These are phyloP conservation scores for Chrysina gloriosa DNA, from an alignment of 2,888 invertebrate species.

Conservation along the genomic window DNA sequence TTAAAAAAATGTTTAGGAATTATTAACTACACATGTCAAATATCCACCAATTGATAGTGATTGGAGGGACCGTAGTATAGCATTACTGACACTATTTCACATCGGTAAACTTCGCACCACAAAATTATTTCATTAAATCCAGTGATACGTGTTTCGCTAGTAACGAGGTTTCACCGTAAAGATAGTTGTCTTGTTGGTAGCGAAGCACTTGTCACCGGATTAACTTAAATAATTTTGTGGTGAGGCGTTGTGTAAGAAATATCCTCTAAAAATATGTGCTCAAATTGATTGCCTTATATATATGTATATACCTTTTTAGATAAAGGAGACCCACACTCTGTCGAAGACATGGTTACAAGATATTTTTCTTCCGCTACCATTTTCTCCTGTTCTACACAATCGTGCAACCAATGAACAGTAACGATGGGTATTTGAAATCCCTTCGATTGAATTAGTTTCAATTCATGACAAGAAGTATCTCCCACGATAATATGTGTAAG, in stretches of 20 bases:
- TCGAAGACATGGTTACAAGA: constrained; percentile 49
- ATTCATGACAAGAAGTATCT: constrained; percentile 67
- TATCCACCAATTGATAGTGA: too few relatives aligned
- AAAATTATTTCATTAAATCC: too few relatives aligned
- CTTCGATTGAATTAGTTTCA: constrained; percentile 59
- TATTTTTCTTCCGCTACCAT: constrained; percentile 70
- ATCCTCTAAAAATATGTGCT: background rate
- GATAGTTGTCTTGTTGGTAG: too few relatives aligned
- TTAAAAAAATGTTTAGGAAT: constrained; percentile 4
- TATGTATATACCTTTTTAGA: constrained; percentile 68
- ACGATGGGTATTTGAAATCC: constrained; percentile 67
- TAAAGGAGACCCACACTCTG: constrained; percentile 66
- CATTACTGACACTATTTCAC: too few relatives aligned
- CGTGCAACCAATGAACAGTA: constrained; percentile 79
- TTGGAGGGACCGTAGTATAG: too few relatives aligned
- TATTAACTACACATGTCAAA: background rate
- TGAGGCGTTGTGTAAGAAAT: too few relatives aligned
- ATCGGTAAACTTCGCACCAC: too few relatives aligned
- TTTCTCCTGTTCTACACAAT: constrained; percentile 74
- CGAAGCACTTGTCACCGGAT: too few relatives aligned
- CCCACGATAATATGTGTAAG: constrained; percentile 86
- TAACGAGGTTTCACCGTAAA: too few relatives aligned
- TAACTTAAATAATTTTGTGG: too few relatives aligned
- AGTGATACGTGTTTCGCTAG: too few relatives aligned
- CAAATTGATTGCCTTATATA: background rate